A percentile compares a stretch with the other conserved stretches of the same genome.
phyloP scores from a whole-genome alignment of 2,113 vertebrate genomes.

The Brachirus orientalis region DNA sequence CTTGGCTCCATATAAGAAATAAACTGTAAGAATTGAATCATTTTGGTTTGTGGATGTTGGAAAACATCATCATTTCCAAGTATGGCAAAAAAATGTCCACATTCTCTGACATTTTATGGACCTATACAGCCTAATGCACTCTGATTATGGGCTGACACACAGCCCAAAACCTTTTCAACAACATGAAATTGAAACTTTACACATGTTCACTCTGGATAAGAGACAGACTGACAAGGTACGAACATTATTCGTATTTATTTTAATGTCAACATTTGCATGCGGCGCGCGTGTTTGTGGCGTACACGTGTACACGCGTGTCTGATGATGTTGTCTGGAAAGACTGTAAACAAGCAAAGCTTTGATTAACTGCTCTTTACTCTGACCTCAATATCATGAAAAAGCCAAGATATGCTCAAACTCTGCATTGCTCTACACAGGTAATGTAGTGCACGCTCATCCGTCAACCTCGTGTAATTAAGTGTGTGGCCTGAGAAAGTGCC shows the following conservation, averaged over 20 bases:
- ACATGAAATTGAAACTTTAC: slow-evolving; percentile 2
- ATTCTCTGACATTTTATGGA: too few relatives aligned
- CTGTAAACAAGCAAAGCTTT: slow-evolving; percentile 57
- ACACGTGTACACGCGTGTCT: background rate
- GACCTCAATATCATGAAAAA: slow-evolving; percentile 59
- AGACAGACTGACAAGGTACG: background rate
- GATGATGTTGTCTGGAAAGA: slow-evolving; percentile 24
- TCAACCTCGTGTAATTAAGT: slow-evolving; percentile 73
- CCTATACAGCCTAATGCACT: too few relatives aligned
- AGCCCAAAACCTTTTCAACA: background rate
- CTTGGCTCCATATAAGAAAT: too few relatives aligned
- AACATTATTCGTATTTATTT: background rate
- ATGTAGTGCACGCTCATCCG: slow-evolving; percentile 59
- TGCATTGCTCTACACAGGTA: slow-evolving; percentile 62
- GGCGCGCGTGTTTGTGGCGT: too few relatives aligned
- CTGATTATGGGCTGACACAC: background rate
- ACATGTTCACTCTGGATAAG: background rate
- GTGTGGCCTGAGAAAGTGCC: slow-evolving; percentile 58
- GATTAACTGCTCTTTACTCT: slow-evolving; percentile 64
- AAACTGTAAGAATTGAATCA: too few relatives aligned
- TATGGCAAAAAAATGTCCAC: too few relatives aligned
- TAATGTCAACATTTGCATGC: slow-evolving; percentile 35
- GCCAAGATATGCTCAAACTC: slow-evolving; percentile 40
- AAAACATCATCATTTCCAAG: too few relatives aligned
- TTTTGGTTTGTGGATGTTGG: too few relatives aligned